Conservation (phyloP, 2,113 vertebrate species). For the Urocolius indicus region DNA sequence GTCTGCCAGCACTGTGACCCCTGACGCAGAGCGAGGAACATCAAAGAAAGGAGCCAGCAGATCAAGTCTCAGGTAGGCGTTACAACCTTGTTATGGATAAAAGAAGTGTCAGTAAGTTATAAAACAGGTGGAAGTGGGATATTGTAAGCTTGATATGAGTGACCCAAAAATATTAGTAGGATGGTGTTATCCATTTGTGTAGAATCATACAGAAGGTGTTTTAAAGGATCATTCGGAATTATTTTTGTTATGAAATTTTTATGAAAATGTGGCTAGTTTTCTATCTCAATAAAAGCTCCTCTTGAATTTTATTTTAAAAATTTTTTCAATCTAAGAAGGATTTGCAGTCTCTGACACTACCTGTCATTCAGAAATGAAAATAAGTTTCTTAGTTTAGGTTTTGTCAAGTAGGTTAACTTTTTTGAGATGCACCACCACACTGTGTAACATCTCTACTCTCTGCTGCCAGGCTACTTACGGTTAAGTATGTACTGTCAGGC, state of each 20-base stretch:
- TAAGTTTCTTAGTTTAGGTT: background rate
- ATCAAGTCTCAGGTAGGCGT: conserved; percentile 69
- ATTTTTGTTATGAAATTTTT: background rate
- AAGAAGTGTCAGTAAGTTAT: conserved; percentile 71
- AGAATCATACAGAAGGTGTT: background rate
- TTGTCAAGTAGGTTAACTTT: background rate
- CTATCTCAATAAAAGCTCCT: background rate
- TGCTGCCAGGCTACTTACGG: background rate
- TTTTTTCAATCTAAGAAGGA: background rate
- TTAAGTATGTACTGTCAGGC: background rate
- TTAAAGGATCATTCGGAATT: background rate
- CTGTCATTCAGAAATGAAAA: background rate
- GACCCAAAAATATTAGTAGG: background rate
- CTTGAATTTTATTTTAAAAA: background rate
- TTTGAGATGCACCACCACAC: background rate
- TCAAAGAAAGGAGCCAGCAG: conserved; percentile 78
- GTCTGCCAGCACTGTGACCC: conserved; percentile 65
- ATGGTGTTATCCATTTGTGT: rapidly evolving
- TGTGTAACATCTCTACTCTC: background rate
- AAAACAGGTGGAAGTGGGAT: conserved; percentile 73
- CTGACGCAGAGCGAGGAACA: conserved; percentile 56
- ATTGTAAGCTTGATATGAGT: background rate
- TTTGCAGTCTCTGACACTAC: background rate
- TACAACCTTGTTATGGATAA: conserved; percentile 66
- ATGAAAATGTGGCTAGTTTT: background rate